Conservation (phyloP, 2,888 invertebrate species). For the Tethea ocularis region DNA sequence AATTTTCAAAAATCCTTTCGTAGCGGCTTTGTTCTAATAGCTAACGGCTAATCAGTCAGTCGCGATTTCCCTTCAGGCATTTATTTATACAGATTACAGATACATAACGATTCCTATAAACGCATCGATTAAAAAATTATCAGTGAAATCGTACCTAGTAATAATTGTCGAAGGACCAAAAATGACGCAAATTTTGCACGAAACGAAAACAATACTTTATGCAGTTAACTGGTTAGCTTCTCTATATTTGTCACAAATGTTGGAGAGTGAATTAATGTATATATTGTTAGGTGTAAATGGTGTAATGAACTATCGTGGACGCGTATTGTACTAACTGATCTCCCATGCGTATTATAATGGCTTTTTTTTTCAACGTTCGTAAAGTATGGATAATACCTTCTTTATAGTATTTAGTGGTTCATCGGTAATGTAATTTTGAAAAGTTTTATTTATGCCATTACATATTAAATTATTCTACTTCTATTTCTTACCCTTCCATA, state of each 20-base stretch:
- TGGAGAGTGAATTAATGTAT: constrained; percentile 1
- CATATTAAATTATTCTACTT: no score
- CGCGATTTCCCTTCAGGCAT: no score
- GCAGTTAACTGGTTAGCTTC: not conserved
- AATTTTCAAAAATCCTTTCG: no score
- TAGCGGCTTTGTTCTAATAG: no score
- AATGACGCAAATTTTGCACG: not conserved
- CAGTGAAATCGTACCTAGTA: not conserved
- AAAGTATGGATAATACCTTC: not conserved
- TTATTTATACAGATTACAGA: no score
- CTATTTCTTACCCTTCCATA: no score
- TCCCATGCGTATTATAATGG: not conserved
- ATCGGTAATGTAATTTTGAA: no score
- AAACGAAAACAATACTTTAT: no score
- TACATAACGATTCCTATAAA: no score
- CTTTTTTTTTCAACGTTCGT: not conserved
- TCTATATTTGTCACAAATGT: not conserved
- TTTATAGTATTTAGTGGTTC: not conserved
- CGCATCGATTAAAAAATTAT: no score
- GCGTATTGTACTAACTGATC: not conserved
- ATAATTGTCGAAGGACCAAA: not conserved
- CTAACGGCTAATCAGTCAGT: no score
- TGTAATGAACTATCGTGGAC: not conserved
- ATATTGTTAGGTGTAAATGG: not conserved
- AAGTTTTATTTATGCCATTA: no score